phyloP scores from a whole-genome alignment of 2,888 invertebrate genomes.

The Dicycla oo region DNA sequence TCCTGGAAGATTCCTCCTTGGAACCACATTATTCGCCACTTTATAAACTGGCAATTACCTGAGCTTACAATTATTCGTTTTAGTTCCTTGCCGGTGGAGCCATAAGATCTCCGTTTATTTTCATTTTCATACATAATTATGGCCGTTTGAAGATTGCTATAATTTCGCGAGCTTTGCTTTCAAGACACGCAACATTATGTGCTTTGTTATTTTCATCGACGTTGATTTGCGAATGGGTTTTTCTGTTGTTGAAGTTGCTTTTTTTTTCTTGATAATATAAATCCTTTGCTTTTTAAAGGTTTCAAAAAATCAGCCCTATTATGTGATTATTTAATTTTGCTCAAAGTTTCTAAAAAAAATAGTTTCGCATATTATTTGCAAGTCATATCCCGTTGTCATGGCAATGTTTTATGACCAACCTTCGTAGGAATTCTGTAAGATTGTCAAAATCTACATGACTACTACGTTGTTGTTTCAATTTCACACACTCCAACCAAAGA shows the following conservation, averaged over 20 bases:
- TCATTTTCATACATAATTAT: conserved; percentile 75
- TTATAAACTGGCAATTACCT: conserved; percentile 76
- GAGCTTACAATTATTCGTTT: conserved; percentile 76
- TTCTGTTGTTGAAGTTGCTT: neutral
- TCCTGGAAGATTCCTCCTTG: conserved; percentile 53
- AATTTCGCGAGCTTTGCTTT: conserved; percentile 69
- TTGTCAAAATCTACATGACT: conserved; percentile 2
- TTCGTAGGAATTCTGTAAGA: neutral
- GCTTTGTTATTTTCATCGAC: conserved; percentile 54
- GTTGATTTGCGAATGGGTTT: conserved; percentile 35
- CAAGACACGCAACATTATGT: conserved; percentile 66
- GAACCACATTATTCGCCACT: conserved; percentile 64
- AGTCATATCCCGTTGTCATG: neutral
- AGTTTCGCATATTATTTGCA: neutral
- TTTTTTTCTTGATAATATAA: neutral
- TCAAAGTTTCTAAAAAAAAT: neutral
- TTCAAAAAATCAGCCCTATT: no score
- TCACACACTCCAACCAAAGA: conserved; percentile 4
- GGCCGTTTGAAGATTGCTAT: conserved; percentile 74
- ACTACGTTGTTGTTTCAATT: conserved; percentile 14
- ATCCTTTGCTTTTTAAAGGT: neutral
- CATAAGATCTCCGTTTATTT: conserved; percentile 73
- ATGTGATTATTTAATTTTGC: neutral
- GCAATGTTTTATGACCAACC: neutral
- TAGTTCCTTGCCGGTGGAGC: conserved; percentile 71